A percentile compares a stretch with the other conserved stretches of the same genome.
phyloP scores from a whole-genome alignment of 2,113 vertebrate species.

The Lates calcarifer region DNA sequence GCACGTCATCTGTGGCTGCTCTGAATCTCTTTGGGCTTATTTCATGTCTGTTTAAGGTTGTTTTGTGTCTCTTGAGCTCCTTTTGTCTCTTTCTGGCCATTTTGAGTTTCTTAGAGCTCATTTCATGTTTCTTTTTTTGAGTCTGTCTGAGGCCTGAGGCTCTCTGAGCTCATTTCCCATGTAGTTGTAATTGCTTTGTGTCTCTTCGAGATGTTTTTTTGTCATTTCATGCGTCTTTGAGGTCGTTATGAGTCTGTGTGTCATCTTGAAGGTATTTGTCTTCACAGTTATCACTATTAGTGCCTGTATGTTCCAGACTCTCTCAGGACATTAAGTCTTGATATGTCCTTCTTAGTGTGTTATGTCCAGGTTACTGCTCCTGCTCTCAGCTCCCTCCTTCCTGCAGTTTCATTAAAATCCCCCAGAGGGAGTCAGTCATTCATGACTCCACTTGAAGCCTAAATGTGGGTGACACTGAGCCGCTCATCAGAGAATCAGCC shows the following conservation, averaged over 20 bases:
- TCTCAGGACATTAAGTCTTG: not conserved
- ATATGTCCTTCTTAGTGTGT: too few species aligned
- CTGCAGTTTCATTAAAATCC: not conserved
- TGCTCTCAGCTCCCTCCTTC: not conserved
- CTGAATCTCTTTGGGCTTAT: too few species aligned
- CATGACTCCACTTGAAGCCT: not conserved
- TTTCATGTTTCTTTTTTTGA: too few species aligned
- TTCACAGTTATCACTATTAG: too few species aligned
- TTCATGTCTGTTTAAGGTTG: too few species aligned
- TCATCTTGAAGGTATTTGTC: not conserved
- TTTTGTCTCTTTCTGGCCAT: not conserved
- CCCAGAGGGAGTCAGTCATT: constrained; percentile 46
- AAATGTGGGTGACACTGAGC: not conserved
- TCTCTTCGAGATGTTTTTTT: too few species aligned
- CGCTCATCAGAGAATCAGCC: not conserved
- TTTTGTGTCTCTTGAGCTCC: not conserved
- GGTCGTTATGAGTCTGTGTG: not conserved
- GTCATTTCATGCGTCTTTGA: too few species aligned
- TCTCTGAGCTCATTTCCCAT: not conserved
- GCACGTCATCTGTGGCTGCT: too few species aligned
- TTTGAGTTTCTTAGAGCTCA: not conserved
- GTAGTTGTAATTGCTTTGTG: not conserved
- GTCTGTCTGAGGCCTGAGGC: too few species aligned
- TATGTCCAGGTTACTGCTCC: too few species aligned
- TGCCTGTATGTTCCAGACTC: not conserved